Base-by-base conservation (phyloP, 2,888 invertebrate species). In the Tenthredo mesomela region DNA sequence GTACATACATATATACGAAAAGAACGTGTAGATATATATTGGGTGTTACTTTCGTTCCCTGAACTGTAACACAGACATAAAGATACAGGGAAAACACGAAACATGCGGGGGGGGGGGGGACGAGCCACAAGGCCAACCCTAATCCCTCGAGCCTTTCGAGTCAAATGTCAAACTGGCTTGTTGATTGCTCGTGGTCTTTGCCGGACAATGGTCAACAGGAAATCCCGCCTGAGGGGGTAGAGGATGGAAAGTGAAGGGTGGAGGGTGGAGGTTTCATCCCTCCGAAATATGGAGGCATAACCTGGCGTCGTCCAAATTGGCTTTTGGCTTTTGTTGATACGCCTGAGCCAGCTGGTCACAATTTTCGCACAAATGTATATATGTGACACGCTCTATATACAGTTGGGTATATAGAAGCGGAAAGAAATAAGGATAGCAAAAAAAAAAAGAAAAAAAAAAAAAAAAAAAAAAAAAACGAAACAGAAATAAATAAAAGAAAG, bases 161-260 rank as follows among this genome's bases (percentile, higher is more conserved):
- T 82, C 82, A 82, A 82, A 67, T 82, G 67, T 50, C 82, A 82
- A 70, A 43, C 67, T 29, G 47, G 40, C 47, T 65, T 82, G 67
- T 82, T 70, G 82, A 82, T 82, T 82, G 65, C 82, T 82, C 33
- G 82, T 43, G 67, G 82, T 70, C 82, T 82, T 70, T 43, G 82
- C 25, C 37, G 67, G 82, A 82, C 82, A 82, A 82, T 82, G 82
- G 82, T 67, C 47, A 18, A 43, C 47, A 43, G 82, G 67, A 67
- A 67, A 82, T 47, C 67, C 50, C 29, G 33, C n/a, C 43, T 54
- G 10, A 54, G 47, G 47, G 77, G 25, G n/a, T n/a, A n/a, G n/a
- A n/a, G n/a, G n/a, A n/a, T 54, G 25, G 33, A 77, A 29, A 54
- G 10, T 77, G 12, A 40, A 40, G 25, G 25, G 21, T 61, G 58